A percentile compares a stretch with the other conserved stretches of the same genome.
Conservation (phyloP, 2,797 vertebrate species). For the Pantherophis alleghaniensis region DNA sequence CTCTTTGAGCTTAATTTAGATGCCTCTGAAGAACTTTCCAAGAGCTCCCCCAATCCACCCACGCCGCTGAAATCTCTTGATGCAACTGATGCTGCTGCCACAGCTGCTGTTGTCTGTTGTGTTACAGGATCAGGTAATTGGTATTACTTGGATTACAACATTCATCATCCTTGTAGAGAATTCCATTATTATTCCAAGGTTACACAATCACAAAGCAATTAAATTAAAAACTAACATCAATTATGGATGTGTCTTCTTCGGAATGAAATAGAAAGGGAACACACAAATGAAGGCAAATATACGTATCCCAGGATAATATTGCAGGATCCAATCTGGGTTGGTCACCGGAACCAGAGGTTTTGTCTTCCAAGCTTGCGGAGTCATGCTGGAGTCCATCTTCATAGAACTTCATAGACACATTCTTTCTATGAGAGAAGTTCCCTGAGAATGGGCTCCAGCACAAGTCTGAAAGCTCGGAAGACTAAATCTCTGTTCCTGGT, state of each 20-base stretch:
- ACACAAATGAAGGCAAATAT: not conserved
- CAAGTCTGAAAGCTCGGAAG: not conserved
- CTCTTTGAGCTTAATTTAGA: slow-evolving; percentile 96
- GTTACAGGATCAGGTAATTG: slow-evolving; percentile 53
- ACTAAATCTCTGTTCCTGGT: not conserved
- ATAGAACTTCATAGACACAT: not conserved
- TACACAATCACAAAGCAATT: not conserved
- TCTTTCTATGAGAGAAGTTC: not conserved
- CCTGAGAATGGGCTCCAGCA: not conserved
- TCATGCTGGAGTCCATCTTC: not conserved
- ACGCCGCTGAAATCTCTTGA: slow-evolving; percentile 77
- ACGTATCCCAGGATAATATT: not conserved
- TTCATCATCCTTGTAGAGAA: not conserved
- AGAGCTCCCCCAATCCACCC: slow-evolving; percentile 77
- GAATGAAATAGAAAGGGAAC: not conserved
- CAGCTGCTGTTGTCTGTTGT: slow-evolving; percentile 76
- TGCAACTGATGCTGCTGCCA: slow-evolving; percentile 75
- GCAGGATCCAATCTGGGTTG: not conserved
- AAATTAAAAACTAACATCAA: not conserved
- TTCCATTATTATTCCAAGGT: not conserved
- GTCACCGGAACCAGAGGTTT: not conserved
- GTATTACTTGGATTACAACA: slow-evolving; percentile 11
- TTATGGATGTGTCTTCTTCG: not conserved
- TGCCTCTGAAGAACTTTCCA: slow-evolving; percentile 85
- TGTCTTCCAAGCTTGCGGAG: not conserved